Evolutionary conservation across 2,797 vertebrate genomes (phyloP), one percentile per base, ranked within the genome.

Genomic region (Channallabes apus): DNA sequence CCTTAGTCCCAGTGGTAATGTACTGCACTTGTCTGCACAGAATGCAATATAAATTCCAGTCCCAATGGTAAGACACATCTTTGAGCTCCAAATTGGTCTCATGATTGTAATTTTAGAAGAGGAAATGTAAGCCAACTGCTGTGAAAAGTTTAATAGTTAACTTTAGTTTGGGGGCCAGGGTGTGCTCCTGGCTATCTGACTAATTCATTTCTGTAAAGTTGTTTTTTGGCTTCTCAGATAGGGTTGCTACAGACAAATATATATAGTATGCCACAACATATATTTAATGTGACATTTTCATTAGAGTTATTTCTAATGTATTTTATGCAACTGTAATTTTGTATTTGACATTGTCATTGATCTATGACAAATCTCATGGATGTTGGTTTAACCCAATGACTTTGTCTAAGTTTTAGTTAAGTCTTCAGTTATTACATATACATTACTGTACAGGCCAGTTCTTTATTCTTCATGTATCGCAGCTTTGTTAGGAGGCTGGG

Each of bases 1-100:
- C 20, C 58, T 58, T 29, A 29, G n/a, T 86, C 85, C 82, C 82
- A 86, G 82, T 83, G 64, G 75, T 54, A 62, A 20, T 83, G 56
- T 24, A 59, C 80, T 83, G 56, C 29, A 59, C 80, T 83, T 12
- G 15, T 72, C 27, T 80, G 61, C 61, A 69, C 46, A 22, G 51
- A 84, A 38, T 61, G 73, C 73, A 78, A 84, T 79, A 29, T 61
- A 76, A 83, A 65, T 69, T 54, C 41, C 24, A 65, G 61, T 75
- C 61, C 46, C 82, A 76, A 18, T 11, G 61, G 72, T 76, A 76
- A 41, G 59, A 83, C 71, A 75, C 32, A 65, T 58, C 29, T 75
- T 65, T 64, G 71, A 64, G 61, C 59, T 65, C 35, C 27, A 76
- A 65, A 62, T 65, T 83, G 59, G 24, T 83, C 27, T 83, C 71